Evolutionary conservation across 37 sponge, comb jelly and placozoan species (phyloP).

Genomic region (Spongilla lacustris): DNA sequence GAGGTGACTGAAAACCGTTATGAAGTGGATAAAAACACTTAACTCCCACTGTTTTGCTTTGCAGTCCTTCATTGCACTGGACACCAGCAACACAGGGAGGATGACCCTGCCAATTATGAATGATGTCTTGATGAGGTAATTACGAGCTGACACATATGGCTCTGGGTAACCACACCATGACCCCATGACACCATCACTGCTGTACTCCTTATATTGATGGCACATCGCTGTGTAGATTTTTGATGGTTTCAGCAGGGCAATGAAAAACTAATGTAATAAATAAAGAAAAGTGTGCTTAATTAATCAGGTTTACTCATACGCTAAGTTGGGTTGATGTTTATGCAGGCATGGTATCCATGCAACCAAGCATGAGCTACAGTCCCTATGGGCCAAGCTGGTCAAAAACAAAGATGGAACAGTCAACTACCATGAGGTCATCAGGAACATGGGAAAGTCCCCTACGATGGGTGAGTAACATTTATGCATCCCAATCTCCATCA

Average conservation of each 20-base stretch:
- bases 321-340: too few relatives aligned
- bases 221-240: too few relatives aligned
- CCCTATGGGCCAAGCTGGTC: conserved; percentile 39
- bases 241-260: too few relatives aligned
- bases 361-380: not conserved
- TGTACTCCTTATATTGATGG: too few relatives aligned
- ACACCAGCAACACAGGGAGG: not conserved
- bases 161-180: too few relatives aligned
- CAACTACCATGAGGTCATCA: conserved; percentile 41
- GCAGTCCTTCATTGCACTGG: not conserved
- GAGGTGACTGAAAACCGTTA: not conserved
- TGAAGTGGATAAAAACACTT: not conserved
- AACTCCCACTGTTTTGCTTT: not conserved
- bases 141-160: not conserved
- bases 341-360: conserved; percentile 21
- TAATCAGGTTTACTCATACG: too few relatives aligned
- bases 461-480: not conserved
- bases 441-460: conserved; percentile 5
- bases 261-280: too few relatives aligned
- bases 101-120: not conserved
- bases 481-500: not conserved
- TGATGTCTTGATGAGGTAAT: not conserved
- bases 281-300: too few relatives aligned
- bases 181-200: too few relatives aligned
- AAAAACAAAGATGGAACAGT: conserved; percentile 47